Evolutionary conservation across 2,888 invertebrate genomes (phyloP), one percentile per base, ranked within the genome.

Genomic region (Agrochola circellaris): DNA sequence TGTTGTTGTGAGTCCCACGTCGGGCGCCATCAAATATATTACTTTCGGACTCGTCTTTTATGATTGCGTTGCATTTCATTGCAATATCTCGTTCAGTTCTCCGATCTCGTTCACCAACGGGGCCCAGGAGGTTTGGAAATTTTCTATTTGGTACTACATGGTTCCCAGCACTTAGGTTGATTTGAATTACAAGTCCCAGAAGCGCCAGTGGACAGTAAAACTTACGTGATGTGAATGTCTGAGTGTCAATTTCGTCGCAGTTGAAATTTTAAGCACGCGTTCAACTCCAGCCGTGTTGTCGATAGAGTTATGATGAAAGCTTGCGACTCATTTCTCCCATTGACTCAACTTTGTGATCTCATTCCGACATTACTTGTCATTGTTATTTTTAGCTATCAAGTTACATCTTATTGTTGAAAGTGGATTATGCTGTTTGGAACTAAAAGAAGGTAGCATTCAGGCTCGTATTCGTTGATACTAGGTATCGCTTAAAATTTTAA

Each of bases 141-240:
- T 88, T 88, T 89, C 87, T 88, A 87, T 88, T 84, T 89, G 75
- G 82, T 78, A 80, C 61, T 76, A 76, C 86, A 76, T 73, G 77
- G 82, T 88, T 82, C 84, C 73, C 75, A 78, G 87, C 91, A 91
- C 91, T 93, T 89, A 84, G 83, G 88, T 90, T 92, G 91, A 92
- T 93, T 92, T 91, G 93, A 92, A 89, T 92, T 91, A 93, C 87
- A 88, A 83, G 84, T 90, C 89, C 89, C 86, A 72, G 84, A 82
- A 83, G 88, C 86, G 82, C 85, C 88, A 84, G 82, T 84, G 87
- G 89, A 87, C 86, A 89, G 86, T 91, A 89, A 91, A 88, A 81
- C 75, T 73, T 82, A 92, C 93, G 93, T 92, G 93, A 89, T 86
- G 77, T 66, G 90, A 92, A 92, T 92, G 83, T 79, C 61, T 72